Base-by-base conservation (phyloP, 2,888 invertebrate species). In the Xestia sexstrigata region DNA sequence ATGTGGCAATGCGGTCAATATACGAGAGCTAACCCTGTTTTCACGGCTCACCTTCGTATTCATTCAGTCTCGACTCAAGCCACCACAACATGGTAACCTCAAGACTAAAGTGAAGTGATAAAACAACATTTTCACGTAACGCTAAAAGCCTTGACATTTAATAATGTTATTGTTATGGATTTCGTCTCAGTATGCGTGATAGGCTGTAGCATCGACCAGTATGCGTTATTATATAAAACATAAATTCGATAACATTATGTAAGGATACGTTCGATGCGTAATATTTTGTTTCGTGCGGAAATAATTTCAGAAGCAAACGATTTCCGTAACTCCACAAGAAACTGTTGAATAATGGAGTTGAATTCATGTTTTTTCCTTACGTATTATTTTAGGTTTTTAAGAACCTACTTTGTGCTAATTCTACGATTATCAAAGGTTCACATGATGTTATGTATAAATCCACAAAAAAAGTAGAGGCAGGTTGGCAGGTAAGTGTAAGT, bases 71-170 rank as follows among this genome's bases (percentile, higher is more conserved):
- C 55, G 35, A 75, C 35, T 77, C 49, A 76, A 80, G 42, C 42
- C 47, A 71, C 79, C 83, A 58, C 81, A 83, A 76, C 39, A 77
- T 67, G 72, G 58, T 58, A 80, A 81, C 72, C 74, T 71, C 71
- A 84, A 75, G 55, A 76, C 49, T 55, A 45, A 70, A 73, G 80
- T 74, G 81, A 83, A 75, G 81, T 84, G 78, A 78, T 75, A 74
- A 78, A 87, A 85, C 82, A 79, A 82, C 72, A 86, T 87, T 86
- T 87, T 85, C 80, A 74, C 79, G 79, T 81, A 76, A 89, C 85
- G 83, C 74, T 88, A 89, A 88, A 89, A 88, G 87, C 87, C 86
- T 88, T 86, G 88, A 83, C 87, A 86, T 88, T 86, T 89, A 83
- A 85, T 86, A 70, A 81, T 69, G 74, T 85, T 87, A 79, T 84